Base-by-base conservation (phyloP, 2,888 invertebrate genomes). In the Tinea trinotella region DNA sequence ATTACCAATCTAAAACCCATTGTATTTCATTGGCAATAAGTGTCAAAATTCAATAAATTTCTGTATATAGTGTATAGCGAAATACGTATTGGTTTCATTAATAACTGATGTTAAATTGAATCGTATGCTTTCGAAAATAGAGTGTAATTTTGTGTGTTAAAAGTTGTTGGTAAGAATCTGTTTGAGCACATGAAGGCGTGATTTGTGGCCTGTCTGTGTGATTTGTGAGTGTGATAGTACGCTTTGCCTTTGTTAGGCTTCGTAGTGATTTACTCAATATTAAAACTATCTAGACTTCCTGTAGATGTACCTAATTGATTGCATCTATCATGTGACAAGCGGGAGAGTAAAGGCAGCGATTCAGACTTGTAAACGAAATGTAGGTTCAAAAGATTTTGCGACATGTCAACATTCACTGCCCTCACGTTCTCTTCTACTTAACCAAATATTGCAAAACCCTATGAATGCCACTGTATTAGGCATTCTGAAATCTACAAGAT, bases 221-320 rank as follows among this genome's bases (percentile, higher is more conserved):
- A 61, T 62, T 61, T 61, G 62, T 62, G 57, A 55, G 56, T 58
- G 59, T 56, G 57, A 61, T 62, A 60, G 59, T 58, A 56, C 58
- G 54, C 4, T 30, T 30, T 30, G 40, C 40, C n/a, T 40, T 40
- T 40, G 40, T 40, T 12, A 13, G 40, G 3, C 2, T 13, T 40
- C n/a, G n/a, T n/a, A n/a, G n/a, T n/a, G n/a, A n/a, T n/a, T n/a
- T n/a, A n/a, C n/a, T n/a, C n/a, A n/a, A n/a, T n/a, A n/a, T n/a
- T n/a, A n/a, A n/a, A n/a, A n/a, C n/a, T n/a, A n/a, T n/a, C n/a
- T n/a, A n/a, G n/a, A n/a, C n/a, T n/a, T n/a, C n/a, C n/a, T n/a
- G n/a, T n/a, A n/a, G n/a, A n/a, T n/a, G n/a, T n/a, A n/a, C n/a
- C n/a, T n/a, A n/a, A n/a, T n/a, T n/a, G n/a, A n/a, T n/a, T n/a